Evolutionary conservation across 1,140 invertebrate species (phyloP).

Genomic region (Apis mellifera): DNA sequence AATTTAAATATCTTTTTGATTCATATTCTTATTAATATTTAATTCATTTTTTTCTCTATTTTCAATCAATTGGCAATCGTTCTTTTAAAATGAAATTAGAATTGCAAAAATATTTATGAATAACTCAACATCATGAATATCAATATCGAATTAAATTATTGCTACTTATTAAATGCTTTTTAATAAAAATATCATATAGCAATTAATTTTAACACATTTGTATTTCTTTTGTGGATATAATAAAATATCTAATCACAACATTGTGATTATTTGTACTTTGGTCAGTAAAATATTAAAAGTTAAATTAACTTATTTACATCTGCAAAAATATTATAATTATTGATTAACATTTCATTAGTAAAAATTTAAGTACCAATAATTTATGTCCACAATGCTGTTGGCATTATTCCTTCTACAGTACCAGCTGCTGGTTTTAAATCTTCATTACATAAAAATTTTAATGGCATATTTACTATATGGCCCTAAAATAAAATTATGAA

Average conservation of each 20-base stretch:
- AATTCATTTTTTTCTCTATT: not conserved
- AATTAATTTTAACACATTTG: not conserved
- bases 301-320: not conserved
- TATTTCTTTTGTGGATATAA: not conserved
- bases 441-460: constrained; percentile 93
- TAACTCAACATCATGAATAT: not conserved
- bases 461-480: constrained; percentile 91
- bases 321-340: not conserved
- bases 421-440: constrained; percentile 89
- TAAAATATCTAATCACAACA: constrained; percentile 6
- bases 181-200: not conserved
- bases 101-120: not conserved
- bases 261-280: constrained; percentile 14
- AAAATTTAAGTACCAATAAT: not conserved
- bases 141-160: not conserved
- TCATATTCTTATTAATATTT: not conserved
- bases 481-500: constrained; percentile 83
- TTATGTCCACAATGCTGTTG: constrained; percentile 90
- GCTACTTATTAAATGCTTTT: not conserved
- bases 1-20: not conserved
- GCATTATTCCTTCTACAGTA: constrained; percentile 92
- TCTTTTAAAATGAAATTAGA: not conserved
- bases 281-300: not conserved
- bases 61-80: not conserved
- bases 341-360: not conserved